These are phyloP conservation scores for Pyxicephalus adspersus DNA, from an alignment of 2,113 vertebrate species.

Conservation along the genomic window DNA sequence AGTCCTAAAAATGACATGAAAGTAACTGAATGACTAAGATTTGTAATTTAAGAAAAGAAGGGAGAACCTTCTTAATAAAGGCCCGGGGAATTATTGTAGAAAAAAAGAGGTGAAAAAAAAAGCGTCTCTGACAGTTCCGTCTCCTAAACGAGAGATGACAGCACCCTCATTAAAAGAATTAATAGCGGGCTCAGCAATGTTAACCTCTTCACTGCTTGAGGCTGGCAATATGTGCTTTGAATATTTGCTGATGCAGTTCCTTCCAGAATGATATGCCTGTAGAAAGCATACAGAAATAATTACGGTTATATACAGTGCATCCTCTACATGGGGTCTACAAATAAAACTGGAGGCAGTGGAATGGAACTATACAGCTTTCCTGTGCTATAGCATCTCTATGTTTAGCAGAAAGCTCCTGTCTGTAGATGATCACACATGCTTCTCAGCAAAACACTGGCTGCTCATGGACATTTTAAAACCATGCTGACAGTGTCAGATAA, in stretches of 20 bases:
- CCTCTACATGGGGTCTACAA: neutral
- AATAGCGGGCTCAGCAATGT: constrained; percentile 89
- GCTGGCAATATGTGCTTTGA: constrained; percentile 25
- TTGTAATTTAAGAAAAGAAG: constrained; percentile 74
- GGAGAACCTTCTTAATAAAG: constrained; percentile 85
- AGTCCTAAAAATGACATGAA: constrained; percentile 54
- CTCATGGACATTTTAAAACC: constrained; percentile 29
- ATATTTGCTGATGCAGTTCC: constrained; percentile 28
- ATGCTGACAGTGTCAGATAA: constrained; percentile 28
- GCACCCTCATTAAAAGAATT: constrained; percentile 94
- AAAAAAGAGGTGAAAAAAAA: constrained; percentile 59
- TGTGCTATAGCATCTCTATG: neutral
- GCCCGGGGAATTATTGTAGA: constrained; percentile 82
- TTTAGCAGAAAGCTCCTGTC: constrained; percentile 1
- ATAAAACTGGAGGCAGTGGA: neutral
- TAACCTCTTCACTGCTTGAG: constrained; percentile 73
- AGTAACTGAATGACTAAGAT: constrained; percentile 72
- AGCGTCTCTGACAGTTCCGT: constrained; percentile 73
- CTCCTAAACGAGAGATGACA: constrained; percentile 77
- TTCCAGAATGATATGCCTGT: constrained; percentile 7
- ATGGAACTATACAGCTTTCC: neutral
- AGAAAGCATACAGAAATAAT: neutral
- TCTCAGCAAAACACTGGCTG: constrained; percentile 20
- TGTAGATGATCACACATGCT: constrained; percentile 19
- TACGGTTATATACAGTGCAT: neutral